These are phyloP conservation scores for Penaeus japonicus DNA, from an alignment of 1,140 invertebrate species.

Conservation along the genomic window DNA sequence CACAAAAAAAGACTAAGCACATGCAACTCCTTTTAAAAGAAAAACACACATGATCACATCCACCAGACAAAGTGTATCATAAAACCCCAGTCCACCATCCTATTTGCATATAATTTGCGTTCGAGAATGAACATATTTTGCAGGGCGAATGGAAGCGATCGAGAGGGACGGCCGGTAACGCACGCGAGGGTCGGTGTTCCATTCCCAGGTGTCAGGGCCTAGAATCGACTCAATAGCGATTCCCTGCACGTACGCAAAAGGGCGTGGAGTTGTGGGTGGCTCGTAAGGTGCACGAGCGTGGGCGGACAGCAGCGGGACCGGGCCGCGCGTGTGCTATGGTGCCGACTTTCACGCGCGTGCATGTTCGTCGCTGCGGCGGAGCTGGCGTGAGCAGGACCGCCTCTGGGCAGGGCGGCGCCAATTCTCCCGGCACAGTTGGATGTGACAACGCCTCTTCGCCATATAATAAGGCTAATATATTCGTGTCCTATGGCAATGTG, in stretches of 20 bases:
- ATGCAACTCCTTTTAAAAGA: too few relatives aligned
- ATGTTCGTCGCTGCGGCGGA: background rate
- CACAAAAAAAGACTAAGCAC: too few relatives aligned
- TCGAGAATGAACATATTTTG: too few relatives aligned
- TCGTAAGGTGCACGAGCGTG: background rate
- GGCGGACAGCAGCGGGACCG: background rate
- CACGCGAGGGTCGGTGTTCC: too few relatives aligned
- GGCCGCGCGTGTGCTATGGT: background rate
- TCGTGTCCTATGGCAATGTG: constrained; percentile 31
- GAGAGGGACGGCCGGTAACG: too few relatives aligned
- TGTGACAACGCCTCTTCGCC: constrained; percentile 39
- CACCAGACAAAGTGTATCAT: too few relatives aligned
- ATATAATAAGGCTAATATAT: constrained; percentile 44
- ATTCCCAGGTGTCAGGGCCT: too few relatives aligned
- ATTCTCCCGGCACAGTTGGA: background rate
- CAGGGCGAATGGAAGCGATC: too few relatives aligned
- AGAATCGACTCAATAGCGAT: too few relatives aligned
- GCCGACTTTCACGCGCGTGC: background rate
- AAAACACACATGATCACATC: too few relatives aligned
- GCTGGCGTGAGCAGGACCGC: background rate
- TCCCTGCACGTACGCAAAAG: background rate
- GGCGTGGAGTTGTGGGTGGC: background rate
- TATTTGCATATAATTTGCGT: too few relatives aligned
- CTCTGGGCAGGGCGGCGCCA: background rate
- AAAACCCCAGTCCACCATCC: too few relatives aligned